Base-by-base conservation (phyloP, 2,113 vertebrate genomes). In the Hymenochirus boettgeri region DNA sequence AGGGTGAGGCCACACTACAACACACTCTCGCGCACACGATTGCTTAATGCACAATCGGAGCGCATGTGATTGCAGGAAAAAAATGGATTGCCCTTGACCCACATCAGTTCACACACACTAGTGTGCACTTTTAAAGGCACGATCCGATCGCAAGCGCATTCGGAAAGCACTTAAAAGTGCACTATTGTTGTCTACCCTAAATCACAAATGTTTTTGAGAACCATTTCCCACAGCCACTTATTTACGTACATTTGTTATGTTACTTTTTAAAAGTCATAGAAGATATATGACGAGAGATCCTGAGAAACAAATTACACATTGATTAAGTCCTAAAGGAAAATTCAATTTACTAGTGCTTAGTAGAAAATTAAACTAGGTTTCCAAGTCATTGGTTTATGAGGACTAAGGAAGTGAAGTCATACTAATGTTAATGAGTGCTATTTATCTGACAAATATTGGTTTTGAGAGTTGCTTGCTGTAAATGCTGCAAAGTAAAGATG, bases 341-440 rank as follows among this genome's bases (percentile, higher is more conserved):
- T 51, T 61, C 13, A 75, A 70, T 73, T 71, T 61, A 73, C 27
- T 5, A 45, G 62, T 65, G 1, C 69, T 70, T 37, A 77, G 57
- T 12, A 73, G 53, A 71, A n/a, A 48, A 69, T 46, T 53, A 78
- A 74, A 69, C 18, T 62, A 42, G 62, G 70, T 74, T 55, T 57
- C 54, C 74, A 75, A 78, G 37, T 54, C 57, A 55, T 25, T 56
- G 45, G 48, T 72, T 25, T 79, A 55, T 57, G 45, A 74, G 59
- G 71, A 65, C 25, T 57, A 55, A 10, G 60, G 55, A 65, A 24
- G 58, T 50, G 27, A 69, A 18, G 25, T 65, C 57, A 33, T 6
- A 29, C 13, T 61, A 65, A 52, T 19, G 69, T 72, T 70, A 50
- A 56, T 62, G 15, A 35, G 2, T 54, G 69, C 72, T 59, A 51